Evolutionary conservation across 2,113 vertebrate species (phyloP).

Genomic region (Platichthys stellatus): DNA sequence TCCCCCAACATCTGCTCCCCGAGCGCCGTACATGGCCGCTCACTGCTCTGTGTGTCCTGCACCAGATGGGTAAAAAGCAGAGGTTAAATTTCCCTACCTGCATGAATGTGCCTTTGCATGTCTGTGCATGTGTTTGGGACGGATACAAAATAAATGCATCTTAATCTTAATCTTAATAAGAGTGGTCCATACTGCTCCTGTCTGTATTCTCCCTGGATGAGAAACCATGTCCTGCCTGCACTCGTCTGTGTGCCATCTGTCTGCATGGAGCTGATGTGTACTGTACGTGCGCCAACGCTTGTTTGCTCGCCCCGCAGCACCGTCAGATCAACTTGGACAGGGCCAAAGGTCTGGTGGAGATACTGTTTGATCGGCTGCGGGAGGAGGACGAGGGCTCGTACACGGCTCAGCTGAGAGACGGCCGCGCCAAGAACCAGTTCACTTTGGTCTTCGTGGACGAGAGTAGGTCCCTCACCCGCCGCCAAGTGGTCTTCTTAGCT

Average conservation of each 20-base stretch:
- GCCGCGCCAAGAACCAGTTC: constrained; percentile 94
- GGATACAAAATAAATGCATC: too few relatives aligned
- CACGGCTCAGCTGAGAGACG: constrained; percentile 93
- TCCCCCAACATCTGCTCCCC: too few relatives aligned
- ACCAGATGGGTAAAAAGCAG: too few relatives aligned
- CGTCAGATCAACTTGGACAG: constrained; percentile 92
- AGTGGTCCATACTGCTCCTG: background rate
- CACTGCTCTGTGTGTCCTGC: too few relatives aligned
- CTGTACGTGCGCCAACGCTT: constrained; percentile 18
- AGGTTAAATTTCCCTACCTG: too few relatives aligned
- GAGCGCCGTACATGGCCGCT: too few relatives aligned
- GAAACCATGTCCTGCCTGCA: background rate
- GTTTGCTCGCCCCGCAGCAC: constrained; percentile 79
- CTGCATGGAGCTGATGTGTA: constrained; percentile 8
- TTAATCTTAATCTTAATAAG: too few relatives aligned
- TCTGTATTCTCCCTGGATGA: background rate
- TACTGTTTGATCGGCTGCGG: constrained; percentile 87
- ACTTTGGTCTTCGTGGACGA: constrained; percentile 89
- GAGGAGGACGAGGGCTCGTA: constrained; percentile 90
- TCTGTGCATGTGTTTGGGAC: too few relatives aligned
- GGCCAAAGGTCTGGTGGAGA: constrained; percentile 90
- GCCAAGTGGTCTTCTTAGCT: background rate
- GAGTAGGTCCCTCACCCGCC: constrained; percentile 78
- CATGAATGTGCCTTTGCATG: too few relatives aligned
- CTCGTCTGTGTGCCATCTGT: constrained; percentile 13